Conservation (phyloP, 2,888 invertebrate species). For the Myopa testacea region DNA sequence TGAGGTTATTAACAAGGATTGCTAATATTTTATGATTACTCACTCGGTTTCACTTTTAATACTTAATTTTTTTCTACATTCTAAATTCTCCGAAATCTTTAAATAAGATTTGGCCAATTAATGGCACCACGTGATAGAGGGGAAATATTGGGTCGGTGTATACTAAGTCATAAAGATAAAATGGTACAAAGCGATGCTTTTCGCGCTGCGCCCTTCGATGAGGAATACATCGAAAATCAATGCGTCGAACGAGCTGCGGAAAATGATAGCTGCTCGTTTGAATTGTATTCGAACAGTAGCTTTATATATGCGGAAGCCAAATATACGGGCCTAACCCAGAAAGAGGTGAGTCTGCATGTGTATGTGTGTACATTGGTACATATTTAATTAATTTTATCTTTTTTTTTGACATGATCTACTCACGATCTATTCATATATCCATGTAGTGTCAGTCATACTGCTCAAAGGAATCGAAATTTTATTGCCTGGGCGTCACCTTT, state of each 20-base stretch:
- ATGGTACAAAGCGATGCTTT: constrained; percentile 83
- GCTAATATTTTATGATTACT: too few species aligned
- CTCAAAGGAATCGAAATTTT: constrained; percentile 74
- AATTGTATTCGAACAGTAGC: constrained; percentile 79
- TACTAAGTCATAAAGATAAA: constrained; percentile 79
- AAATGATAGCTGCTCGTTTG: constrained; percentile 78
- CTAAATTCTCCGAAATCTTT: background rate
- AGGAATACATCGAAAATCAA: constrained; percentile 87
- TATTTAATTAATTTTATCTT: background rate
- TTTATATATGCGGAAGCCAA: constrained; percentile 72
- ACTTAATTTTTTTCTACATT: background rate
- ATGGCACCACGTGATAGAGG: constrained; percentile 43
- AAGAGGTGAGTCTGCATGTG: constrained; percentile 60
- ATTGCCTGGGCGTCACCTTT: constrained; percentile 79
- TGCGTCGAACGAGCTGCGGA: constrained; percentile 74
- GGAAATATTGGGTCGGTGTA: constrained; percentile 73
- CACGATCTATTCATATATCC: background rate
- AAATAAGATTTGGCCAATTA: constrained; percentile 47
- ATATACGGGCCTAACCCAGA: constrained; percentile 65
- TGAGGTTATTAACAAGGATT: too few species aligned
- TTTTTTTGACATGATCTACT: background rate
- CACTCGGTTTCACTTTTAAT: background rate
- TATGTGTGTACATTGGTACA: background rate
- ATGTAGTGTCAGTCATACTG: constrained; percentile 74
- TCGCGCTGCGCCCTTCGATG: constrained; percentile 78